Evolutionary conservation across 2,113 vertebrate species (phyloP), one percentile per base, ranked within the genome.

Genomic region (Paradoxurus hermaphroditus): DNA sequence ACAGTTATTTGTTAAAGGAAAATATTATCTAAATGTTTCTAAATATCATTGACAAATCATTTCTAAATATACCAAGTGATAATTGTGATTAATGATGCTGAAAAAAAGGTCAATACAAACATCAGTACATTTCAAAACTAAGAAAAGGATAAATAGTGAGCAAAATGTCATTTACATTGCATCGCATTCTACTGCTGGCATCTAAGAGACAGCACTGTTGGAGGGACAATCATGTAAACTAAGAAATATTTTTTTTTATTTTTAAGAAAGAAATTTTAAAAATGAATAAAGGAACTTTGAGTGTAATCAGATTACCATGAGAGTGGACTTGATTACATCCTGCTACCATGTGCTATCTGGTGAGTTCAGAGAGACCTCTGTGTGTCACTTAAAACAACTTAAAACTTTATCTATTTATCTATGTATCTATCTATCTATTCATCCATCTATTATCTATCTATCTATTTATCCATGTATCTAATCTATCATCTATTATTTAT

Each of bases 321-420:
- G 7, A 21, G 0, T 73, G 7, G 13, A 49, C 3, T 63, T 82
- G 18, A 56, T 63, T 53, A 36, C 2, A 34, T 65, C 8, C 18
- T 51, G 13, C 7, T 44, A 7, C 5, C 9, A 46, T 36, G 53
- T n/a, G 5, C 2, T 82, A 10, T 36, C 13, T 1, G 2, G 7
- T 90, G 8, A 70, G 7, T 65, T 63, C 15, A 89, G 21, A 89
- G 16, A 91, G 6, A 0, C 2, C 39, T 73, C 16, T 21, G 3
- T 25, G 11, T 79, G 13, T 41, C 15, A 21, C 27, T 78, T 53
- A 75, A 84, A 91, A 23, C 4, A 67, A 96, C 3, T 78, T 46
- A 34, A 94, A 78, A 29, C 1, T 73, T 77, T n/a, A 29, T 18
- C 46, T 85, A 19, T 62, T 25, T 70, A 68, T 68, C 68, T 56